Evolutionary conservation across 2,888 invertebrate genomes (phyloP).

Genomic region (Cheilosia soror): DNA sequence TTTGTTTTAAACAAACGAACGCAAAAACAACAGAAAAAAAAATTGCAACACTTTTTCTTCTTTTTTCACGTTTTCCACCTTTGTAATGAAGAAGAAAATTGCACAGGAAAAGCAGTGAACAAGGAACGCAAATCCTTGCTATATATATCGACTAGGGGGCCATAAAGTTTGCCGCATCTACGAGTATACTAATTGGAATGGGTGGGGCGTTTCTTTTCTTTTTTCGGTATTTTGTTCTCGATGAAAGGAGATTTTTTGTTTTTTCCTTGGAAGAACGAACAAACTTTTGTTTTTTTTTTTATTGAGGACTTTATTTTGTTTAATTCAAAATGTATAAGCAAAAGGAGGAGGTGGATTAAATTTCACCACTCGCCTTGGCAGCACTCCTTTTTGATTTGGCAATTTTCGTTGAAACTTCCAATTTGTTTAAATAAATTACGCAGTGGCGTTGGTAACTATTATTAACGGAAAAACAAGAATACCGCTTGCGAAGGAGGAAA

Average conservation of each 20-base stretch:
- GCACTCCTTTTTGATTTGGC: slow-evolving; percentile 44
- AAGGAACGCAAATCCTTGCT: slow-evolving; percentile 48
- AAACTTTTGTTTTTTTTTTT: neutral
- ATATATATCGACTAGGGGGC: slow-evolving; percentile 47
- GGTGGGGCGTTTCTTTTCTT: slow-evolving; percentile 69
- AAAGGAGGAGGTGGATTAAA: neutral
- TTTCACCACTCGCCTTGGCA: slow-evolving; percentile 29
- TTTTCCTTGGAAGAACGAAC: neutral
- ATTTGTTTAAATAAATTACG: slow-evolving; percentile 39
- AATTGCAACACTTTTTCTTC: slow-evolving; percentile 21
- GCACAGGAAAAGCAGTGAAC: slow-evolving; percentile 32
- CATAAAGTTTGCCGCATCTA: slow-evolving; percentile 67
- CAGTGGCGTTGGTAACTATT: slow-evolving; percentile 2
- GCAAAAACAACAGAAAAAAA: slow-evolving; percentile 4
- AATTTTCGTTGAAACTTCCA: neutral
- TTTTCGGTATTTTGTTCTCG: slow-evolving; percentile 11
- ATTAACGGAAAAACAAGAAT: slow-evolving; percentile 20
- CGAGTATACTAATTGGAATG: slow-evolving; percentile 63
- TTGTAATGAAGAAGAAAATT: slow-evolving; percentile 41
- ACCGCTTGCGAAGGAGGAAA: slow-evolving; percentile 51
- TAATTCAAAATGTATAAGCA: slow-evolving; percentile 3
- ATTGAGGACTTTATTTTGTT: slow-evolving; percentile 5
- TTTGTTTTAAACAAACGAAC: slow-evolving; percentile 31
- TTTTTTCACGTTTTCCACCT: slow-evolving; percentile 36
- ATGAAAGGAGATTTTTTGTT: slow-evolving; percentile 6